phyloP scores from a whole-genome alignment of 2,797 vertebrate genomes.

The Sparidentex hasta region DNA sequence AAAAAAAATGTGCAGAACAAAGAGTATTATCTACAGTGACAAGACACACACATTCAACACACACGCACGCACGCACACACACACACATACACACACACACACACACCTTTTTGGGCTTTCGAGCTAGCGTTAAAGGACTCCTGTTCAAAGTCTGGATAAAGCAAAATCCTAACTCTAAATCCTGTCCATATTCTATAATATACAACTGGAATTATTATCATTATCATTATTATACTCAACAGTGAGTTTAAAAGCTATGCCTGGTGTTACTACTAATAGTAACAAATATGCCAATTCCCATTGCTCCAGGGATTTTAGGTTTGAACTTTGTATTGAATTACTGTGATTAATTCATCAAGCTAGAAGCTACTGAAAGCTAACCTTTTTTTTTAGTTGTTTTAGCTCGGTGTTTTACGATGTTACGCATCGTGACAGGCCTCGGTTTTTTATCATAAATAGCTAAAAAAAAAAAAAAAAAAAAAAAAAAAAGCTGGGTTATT shows the following conservation, averaged over 20 bases:
- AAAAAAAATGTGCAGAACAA: neutral
- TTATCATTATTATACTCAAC: neutral
- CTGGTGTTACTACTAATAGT: neutral
- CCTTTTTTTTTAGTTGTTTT: slow-evolving; percentile 10
- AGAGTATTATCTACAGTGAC: neutral
- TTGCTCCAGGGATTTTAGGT: neutral
- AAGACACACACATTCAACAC: slow-evolving; percentile 15
- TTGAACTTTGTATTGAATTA: neutral
- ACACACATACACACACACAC: slow-evolving; percentile 8
- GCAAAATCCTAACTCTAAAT: neutral
- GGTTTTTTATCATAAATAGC: neutral
- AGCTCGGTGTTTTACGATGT: neutral
- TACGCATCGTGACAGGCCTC: slow-evolving; percentile 57
- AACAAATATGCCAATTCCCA: neutral
- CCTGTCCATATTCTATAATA: neutral
- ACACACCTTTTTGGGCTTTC: neutral
- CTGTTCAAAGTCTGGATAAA: slow-evolving; percentile 17
- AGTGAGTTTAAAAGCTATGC: neutral
- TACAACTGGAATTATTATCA: neutral
- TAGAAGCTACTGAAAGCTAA: slow-evolving; percentile 13
- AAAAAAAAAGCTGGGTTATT: neutral
- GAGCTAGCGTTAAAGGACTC: neutral
- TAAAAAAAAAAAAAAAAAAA: too few species aligned
- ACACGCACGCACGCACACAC: neutral
- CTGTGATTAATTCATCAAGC: neutral